Percentiles rank a stretch among this genome's conserved stretches.
Conservation (phyloP, 2,888 invertebrate species). For the Parnassius glacialis region DNA sequence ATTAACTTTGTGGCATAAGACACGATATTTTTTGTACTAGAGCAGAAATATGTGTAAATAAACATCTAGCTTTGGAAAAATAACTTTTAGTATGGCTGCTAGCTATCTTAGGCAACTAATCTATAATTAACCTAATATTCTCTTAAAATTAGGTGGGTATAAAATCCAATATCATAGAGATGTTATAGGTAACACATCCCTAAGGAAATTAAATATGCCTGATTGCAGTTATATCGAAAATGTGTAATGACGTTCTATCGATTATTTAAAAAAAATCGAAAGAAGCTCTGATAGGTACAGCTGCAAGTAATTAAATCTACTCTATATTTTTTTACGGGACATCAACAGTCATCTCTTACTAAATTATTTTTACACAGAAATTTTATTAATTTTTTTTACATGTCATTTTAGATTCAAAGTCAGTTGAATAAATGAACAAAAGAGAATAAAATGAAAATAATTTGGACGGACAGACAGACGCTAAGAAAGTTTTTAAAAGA, state of each 20-base stretch:
- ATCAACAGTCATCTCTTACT: slow-evolving; percentile 65
- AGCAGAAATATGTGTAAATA: slow-evolving; percentile 42
- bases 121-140: slow-evolving; percentile 16
- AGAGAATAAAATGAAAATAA: slow-evolving; percentile 39
- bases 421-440: slow-evolving; percentile 31
- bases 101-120: slow-evolving; percentile 24
- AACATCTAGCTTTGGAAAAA: slow-evolving; percentile 34
- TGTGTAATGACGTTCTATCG: background rate
- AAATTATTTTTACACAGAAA: slow-evolving; percentile 69
- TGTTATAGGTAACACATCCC: background rate
- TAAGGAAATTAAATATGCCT: background rate
- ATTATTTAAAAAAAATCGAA: slow-evolving; percentile 41
- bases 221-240: background rate
- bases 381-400: slow-evolving; percentile 61
- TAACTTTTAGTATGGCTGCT: slow-evolving; percentile 28
- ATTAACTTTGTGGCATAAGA: slow-evolving; percentile 46
- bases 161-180: slow-evolving; percentile 3
- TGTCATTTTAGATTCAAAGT: slow-evolving; percentile 54
- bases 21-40: slow-evolving; percentile 66
- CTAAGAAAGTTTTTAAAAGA: slow-evolving; percentile 38
- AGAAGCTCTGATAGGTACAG: slow-evolving; percentile 66
- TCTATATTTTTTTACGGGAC: slow-evolving; percentile 44
- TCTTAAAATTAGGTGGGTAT: slow-evolving; percentile 17
- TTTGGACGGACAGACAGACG: slow-evolving; percentile 77
- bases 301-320: slow-evolving; percentile 58